phyloP scores from a whole-genome alignment of 2,888 invertebrate species.

The Cephus spinipes region DNA sequence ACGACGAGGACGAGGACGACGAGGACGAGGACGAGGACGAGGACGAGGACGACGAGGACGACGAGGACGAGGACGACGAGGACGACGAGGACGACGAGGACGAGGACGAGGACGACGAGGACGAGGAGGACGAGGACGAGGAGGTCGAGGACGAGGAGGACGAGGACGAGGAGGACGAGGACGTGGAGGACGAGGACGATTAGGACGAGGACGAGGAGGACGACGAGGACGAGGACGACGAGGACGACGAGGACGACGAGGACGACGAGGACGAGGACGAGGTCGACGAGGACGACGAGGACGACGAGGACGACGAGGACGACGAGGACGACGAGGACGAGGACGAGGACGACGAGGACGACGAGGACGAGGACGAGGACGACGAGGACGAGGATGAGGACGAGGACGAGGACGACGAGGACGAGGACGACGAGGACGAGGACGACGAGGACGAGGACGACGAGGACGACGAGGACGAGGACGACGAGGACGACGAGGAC shows the following conservation, averaged over 20 bases:
- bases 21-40: constrained; percentile 3
- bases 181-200: too few species aligned
- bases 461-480: constrained; percentile 9
- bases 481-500: not conserved
- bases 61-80: constrained; percentile 3
- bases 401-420: too few species aligned
- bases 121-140: not conserved
- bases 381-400: too few species aligned
- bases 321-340: constrained; percentile 2
- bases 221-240: too few species aligned
- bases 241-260: not conserved
- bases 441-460: not conserved
- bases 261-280: not conserved
- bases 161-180: too few species aligned
- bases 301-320: constrained; percentile 3
- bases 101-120: constrained; percentile 3
- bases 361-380: too few species aligned
- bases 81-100: constrained; percentile 3
- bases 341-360: constrained; percentile 5
- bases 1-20: not conserved
- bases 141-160: not conserved
- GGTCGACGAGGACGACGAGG: not conserved
- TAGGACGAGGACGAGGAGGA: too few species aligned
- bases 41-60: constrained; percentile 3
- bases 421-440: constrained; percentile 10